Conservation (phyloP, 2,888 invertebrate genomes). For the Holacanthella duospinosa region DNA sequence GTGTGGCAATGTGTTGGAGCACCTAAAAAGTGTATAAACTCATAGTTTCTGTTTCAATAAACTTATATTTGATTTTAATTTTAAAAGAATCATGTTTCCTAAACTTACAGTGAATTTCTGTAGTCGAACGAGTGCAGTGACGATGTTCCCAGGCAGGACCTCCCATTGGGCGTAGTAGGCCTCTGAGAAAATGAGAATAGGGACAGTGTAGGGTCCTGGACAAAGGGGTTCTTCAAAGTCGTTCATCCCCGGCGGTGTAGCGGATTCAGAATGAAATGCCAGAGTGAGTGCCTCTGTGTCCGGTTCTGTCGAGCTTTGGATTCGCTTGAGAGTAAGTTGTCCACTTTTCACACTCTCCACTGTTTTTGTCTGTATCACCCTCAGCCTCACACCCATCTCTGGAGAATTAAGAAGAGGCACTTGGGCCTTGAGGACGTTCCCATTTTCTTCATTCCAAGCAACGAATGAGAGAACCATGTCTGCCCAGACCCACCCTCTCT, state of each 20-base stretch:
- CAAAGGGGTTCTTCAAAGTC: slow-evolving; percentile 34
- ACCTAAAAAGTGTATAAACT: slow-evolving; percentile 15
- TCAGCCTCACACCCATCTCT: slow-evolving; percentile 1
- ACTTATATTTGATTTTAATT: too few species aligned
- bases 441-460: slow-evolving; percentile 34
- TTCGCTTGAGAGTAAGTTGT: background rate
- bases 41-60: too few species aligned
- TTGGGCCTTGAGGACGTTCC: slow-evolving; percentile 21
- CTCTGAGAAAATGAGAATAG: slow-evolving; percentile 30
- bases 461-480: slow-evolving; percentile 34
- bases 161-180: slow-evolving; percentile 34
- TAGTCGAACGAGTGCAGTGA: slow-evolving; percentile 32
- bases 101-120: slow-evolving; percentile 33
- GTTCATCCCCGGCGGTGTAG: slow-evolving; percentile 34
- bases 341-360: background rate
- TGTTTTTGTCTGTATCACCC: background rate
- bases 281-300: slow-evolving; percentile 27
- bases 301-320: slow-evolving; percentile 11
- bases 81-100: background rate
- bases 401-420: slow-evolving; percentile 7
- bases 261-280: slow-evolving; percentile 34
- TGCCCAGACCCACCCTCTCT: slow-evolving; percentile 35
- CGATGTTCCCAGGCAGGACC: slow-evolving; percentile 30
- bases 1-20: slow-evolving; percentile 32
- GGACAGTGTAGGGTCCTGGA: slow-evolving; percentile 30